phyloP scores from a whole-genome alignment of 2,113 vertebrate species.

The Apaloderma vittatum region DNA sequence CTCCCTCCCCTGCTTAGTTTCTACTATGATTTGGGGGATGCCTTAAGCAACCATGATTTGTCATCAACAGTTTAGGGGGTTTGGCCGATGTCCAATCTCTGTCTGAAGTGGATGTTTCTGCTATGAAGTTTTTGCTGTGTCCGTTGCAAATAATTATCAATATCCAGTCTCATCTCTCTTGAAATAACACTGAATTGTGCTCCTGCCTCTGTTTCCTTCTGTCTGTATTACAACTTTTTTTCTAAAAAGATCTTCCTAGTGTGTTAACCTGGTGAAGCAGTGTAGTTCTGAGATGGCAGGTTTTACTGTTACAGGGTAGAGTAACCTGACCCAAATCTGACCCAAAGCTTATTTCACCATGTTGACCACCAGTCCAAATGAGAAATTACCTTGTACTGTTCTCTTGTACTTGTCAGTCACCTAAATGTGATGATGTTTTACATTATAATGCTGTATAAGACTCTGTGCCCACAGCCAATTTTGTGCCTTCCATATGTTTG shows the following conservation, averaged over 20 bases:
- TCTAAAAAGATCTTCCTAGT: neutral
- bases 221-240: neutral
- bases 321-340: neutral
- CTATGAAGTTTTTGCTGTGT: slow-evolving; percentile 24
- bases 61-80: slow-evolving; percentile 14
- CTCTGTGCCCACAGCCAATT: neutral
- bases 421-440: neutral
- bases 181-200: neutral
- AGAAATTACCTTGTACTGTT: neutral
- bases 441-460: neutral
- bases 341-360: neutral
- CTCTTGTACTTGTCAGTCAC: neutral
- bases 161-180: slow-evolving; percentile 15
- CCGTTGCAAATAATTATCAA: slow-evolving; percentile 34
- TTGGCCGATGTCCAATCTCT: slow-evolving; percentile 63
- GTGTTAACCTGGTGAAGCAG: neutral
- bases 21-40: slow-evolving; percentile 34
- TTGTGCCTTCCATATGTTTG: neutral
- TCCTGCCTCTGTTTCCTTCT: neutral
- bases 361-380: neutral
- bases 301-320: neutral
- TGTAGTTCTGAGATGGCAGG: neutral
- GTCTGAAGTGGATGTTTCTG: slow-evolving; percentile 39
- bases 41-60: slow-evolving; percentile 50
- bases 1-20: slow-evolving; percentile 51